phyloP scores from a whole-genome alignment of 2,888 invertebrate species.

The Chelonus formosanus region DNA sequence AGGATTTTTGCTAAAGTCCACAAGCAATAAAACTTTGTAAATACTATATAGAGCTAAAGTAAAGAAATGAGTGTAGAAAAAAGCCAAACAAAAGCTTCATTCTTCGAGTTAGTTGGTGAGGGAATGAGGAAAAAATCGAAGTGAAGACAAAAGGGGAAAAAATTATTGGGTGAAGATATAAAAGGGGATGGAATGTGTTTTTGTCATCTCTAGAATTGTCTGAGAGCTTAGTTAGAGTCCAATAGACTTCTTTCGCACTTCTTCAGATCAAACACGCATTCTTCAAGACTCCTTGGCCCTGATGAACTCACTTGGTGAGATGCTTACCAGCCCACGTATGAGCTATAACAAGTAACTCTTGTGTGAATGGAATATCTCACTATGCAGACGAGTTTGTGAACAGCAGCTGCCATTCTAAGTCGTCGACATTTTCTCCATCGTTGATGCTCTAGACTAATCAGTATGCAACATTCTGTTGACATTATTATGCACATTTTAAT shows the following conservation, averaged over 20 bases:
- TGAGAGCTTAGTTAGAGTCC: slow-evolving; percentile 17
- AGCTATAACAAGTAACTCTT: slow-evolving; percentile 8
- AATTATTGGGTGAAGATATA: slow-evolving; percentile 15
- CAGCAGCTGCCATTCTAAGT: background rate
- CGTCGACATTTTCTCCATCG: too few species aligned
- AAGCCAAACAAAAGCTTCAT: background rate
- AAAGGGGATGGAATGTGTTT: slow-evolving; percentile 39
- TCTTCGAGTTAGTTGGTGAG: background rate
- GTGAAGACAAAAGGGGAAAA: slow-evolving; percentile 27
- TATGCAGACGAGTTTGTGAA: slow-evolving; percentile 4
- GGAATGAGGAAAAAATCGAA: slow-evolving; percentile 23
- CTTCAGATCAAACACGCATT: slow-evolving; percentile 41
- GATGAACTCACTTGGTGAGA: slow-evolving; percentile 55
- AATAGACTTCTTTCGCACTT: slow-evolving; percentile 38
- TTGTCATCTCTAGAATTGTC: slow-evolving; percentile 30
- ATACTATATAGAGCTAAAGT: too few species aligned
- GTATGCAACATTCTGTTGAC: too few species aligned
- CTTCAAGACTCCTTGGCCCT: slow-evolving; percentile 52
- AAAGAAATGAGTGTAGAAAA: background rate
- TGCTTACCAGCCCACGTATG: slow-evolving; percentile 34
- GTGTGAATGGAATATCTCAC: slow-evolving; percentile 8
- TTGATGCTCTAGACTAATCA: too few species aligned
- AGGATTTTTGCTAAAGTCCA: too few species aligned
- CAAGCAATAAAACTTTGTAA: too few species aligned
- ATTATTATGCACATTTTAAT: too few species aligned